Conservation (phyloP, 1,140 invertebrate genomes). For the Yoshiicerus persimilis region DNA sequence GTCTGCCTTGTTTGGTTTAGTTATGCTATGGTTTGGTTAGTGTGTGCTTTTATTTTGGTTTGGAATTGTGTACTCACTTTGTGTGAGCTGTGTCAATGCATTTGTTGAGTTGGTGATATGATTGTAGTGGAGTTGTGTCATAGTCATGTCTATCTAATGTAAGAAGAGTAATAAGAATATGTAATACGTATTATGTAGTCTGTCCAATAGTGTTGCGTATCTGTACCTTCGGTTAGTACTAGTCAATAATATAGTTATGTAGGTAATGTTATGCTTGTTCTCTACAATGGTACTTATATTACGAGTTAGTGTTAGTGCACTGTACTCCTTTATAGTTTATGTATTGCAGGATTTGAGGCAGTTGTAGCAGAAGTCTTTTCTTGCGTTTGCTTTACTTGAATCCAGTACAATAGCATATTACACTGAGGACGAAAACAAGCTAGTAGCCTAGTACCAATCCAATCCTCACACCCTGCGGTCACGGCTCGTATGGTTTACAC, state of each 20-base stretch:
- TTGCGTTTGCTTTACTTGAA: neutral
- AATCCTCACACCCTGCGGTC: constrained; percentile 29
- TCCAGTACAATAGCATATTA: neutral
- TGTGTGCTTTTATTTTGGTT: neutral
- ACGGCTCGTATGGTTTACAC: constrained; percentile 29
- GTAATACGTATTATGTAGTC: no score
- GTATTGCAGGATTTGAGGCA: neutral
- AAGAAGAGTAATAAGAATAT: neutral
- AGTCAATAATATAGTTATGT: neutral
- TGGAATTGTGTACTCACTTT: neutral
- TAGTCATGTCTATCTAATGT: neutral
- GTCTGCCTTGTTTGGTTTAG: neutral
- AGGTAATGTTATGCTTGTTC: neutral
- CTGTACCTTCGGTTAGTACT: neutral
- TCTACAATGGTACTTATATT: neutral
- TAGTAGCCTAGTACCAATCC: neutral
- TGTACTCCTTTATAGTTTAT: neutral
- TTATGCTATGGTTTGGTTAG: neutral
- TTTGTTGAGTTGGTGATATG: neutral
- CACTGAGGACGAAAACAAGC: neutral
- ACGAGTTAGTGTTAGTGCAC: neutral
- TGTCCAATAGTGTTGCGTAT: neutral
- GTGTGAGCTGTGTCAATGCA: neutral
- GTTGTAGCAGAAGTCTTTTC: neutral
- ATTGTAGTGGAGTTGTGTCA: neutral